Evolutionary conservation across 1,140 invertebrate species (phyloP), one percentile per base, ranked within the genome.

Genomic region (Conus betulinus): DNA sequence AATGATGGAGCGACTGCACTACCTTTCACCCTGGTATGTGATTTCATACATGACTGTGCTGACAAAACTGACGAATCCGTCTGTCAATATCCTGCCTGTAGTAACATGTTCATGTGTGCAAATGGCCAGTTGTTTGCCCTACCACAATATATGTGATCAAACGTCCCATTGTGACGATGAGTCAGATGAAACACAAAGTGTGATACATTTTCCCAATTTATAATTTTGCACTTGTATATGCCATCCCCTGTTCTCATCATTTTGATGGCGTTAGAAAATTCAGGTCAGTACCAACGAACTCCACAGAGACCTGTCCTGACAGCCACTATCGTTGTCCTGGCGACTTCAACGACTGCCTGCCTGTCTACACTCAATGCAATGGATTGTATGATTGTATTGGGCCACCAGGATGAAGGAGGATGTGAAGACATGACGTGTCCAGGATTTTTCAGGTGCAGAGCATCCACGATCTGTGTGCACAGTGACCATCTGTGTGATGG

Each of bases 341-440:
- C 8, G 5, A 25, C 5, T 27, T 63, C 8, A 39, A 39, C 8
- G 76, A 7, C 55, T 76, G 82, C 15, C 13, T 81, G 51, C 63
- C 78, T 20, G 82, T 76, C 78, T 85, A 85, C 84, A 60, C 60
- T 25, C 84, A 57, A 23, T 85, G 84, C 60, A 85, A 85, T 52
- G 89, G 86, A 55, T 25, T 85, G 55, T 67, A 85, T 52, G 84
- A 85, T 57, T 85, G 84, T 23, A 8, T 39, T 6, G 55, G 55
- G 55, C 57, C 84, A 85, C 60, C 27, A 85, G 60, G 84, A 85
- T 60, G 84, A 85, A 60, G 84, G 25, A 17, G 84, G 53, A 27
- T 85, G 84, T 51, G 55, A 85, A 23, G 27, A 60, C 15, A 87
- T 60, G 27, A 74, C 51, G 27, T 90, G 89, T 83, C 88, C 85